These are phyloP conservation scores for Labia minor DNA, from an alignment of 2,888 invertebrate genomes.

Conservation along the genomic window DNA sequence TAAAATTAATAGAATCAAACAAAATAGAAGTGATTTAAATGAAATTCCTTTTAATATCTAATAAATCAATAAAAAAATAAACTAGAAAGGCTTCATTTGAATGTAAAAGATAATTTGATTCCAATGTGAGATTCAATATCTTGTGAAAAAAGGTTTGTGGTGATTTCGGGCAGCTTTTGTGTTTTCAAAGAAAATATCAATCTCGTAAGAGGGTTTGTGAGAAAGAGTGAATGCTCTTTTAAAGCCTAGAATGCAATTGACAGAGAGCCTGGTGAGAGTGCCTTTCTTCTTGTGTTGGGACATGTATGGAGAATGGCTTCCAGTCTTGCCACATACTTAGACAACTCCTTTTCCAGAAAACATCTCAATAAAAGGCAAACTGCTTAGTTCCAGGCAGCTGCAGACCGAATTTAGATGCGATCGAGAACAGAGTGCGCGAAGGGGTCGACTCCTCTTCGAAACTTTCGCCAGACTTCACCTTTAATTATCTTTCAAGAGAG, in stretches of 20 bases:
- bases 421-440: not conserved
- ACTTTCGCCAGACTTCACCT: constrained; percentile 8
- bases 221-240: not conserved
- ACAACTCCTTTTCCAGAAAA: constrained; percentile 4
- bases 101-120: no score
- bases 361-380: constrained; percentile 2
- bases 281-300: not conserved
- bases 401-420: constrained; percentile 2
- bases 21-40: no score
- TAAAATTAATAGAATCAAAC: no score
- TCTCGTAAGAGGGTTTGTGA: no score
- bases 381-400: not conserved
- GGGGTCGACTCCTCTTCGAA: not conserved
- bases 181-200: no score
- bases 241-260: not conserved
- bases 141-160: no score
- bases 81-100: no score
- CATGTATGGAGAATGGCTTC: not conserved
- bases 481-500: not conserved
- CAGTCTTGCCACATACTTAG: constrained; percentile 1
- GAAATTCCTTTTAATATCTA: no score
- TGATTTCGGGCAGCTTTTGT: no score
- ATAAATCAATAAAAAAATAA: no score
- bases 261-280: not conserved
- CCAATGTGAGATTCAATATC: no score